Percentiles rank a stretch among this genome's conserved stretches.
These are phyloP conservation scores for Labeo rohita DNA, from an alignment of 2,113 vertebrate genomes.

Conservation along the genomic window DNA sequence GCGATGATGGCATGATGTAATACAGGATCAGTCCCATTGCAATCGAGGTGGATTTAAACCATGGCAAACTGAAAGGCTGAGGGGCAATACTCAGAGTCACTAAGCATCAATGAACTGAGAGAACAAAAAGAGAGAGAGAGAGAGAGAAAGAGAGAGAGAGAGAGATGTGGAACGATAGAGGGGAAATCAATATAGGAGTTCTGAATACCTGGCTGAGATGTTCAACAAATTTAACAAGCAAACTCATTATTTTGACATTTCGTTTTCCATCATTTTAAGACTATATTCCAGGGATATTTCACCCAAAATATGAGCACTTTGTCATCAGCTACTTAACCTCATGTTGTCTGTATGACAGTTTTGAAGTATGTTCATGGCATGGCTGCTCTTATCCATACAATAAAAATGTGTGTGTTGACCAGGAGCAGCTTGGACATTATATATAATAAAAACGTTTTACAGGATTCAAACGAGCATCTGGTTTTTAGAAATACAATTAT, in stretches of 20 bases:
- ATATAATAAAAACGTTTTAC: too few species aligned
- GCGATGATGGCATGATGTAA: slow-evolving; percentile 30
- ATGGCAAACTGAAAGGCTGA: slow-evolving; percentile 12
- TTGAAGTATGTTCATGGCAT: background rate
- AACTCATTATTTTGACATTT: background rate
- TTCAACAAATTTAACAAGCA: slow-evolving; percentile 5
- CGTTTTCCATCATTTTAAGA: background rate
- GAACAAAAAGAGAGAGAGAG: background rate
- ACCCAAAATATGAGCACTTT: background rate
- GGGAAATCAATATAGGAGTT: background rate
- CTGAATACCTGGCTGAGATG: slow-evolving; percentile 12
- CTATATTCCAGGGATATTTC: background rate
- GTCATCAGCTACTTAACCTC: background rate
- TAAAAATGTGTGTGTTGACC: too few species aligned
- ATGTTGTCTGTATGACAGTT: background rate
- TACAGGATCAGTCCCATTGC: slow-evolving; percentile 23
- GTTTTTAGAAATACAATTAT: too few species aligned
- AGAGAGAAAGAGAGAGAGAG: too few species aligned
- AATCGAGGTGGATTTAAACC: slow-evolving; percentile 2
- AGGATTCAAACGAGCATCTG: too few species aligned
- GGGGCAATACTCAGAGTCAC: background rate
- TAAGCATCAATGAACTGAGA: slow-evolving; percentile 15
- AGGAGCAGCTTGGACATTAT: too few species aligned
- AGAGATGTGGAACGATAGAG: background rate
- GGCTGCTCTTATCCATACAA: background rate